Conservation (phyloP, 2,888 invertebrate genomes). For the Nowickia ferox region DNA sequence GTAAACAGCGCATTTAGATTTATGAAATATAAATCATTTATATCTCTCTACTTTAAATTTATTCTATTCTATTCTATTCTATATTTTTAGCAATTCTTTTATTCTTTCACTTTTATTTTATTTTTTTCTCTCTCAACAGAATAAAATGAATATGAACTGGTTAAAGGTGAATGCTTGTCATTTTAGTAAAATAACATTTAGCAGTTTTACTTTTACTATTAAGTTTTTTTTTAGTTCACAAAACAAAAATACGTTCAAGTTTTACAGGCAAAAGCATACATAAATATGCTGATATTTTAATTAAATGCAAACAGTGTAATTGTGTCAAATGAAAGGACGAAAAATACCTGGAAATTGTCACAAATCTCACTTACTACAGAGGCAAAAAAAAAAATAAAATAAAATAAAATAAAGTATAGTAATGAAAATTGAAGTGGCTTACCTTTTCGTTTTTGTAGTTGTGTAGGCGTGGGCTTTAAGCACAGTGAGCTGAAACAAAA, state of each 20-base stretch:
- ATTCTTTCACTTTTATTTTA: not conserved
- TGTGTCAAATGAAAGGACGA: not conserved
- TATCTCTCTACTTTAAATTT: not conserved
- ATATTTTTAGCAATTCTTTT: not conserved
- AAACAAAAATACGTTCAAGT: not conserved
- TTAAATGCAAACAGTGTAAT: constrained; percentile 31
- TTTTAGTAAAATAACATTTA: constrained; percentile 35
- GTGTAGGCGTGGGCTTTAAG: not conserved
- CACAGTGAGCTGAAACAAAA: not conserved
- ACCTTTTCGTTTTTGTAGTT: too few species aligned
- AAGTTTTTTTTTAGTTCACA: not conserved
- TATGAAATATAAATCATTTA: constrained; percentile 66
- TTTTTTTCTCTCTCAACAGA: not conserved
- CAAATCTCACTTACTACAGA: constrained; percentile 9
- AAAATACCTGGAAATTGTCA: not conserved
- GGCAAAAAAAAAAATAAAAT: not conserved
- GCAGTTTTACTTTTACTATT: not conserved
- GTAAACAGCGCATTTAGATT: constrained; percentile 62
- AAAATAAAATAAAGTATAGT: not conserved
- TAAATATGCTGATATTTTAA: constrained; percentile 10
- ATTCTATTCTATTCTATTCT: constrained; percentile 1
- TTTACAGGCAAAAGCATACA: constrained; percentile 6
- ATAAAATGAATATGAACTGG: constrained; percentile 17
- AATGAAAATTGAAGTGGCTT: too few species aligned
- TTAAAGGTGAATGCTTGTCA: constrained; percentile 52